Evolutionary conservation across 2,888 invertebrate species (phyloP), one percentile per base, ranked within the genome.

Genomic region (Cheilosia impressa): DNA sequence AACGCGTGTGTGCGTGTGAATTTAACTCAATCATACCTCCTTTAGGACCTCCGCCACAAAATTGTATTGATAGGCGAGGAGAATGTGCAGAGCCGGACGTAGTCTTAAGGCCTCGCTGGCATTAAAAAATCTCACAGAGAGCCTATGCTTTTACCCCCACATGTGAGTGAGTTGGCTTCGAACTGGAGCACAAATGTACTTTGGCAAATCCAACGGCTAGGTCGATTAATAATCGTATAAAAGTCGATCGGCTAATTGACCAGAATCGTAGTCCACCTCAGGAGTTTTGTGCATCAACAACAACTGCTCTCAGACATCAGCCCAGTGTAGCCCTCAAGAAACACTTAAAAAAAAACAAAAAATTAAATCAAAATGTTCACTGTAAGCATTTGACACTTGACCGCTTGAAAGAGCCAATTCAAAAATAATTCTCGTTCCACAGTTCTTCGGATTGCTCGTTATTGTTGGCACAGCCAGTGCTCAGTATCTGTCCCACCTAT

Each of bases 191-290:
- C 52, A 75, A 73, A 34, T 60, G 10, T 52, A 62, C 24, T 65
- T 52, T 27, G 66, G 66, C 41, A 4, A 66, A 72, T 50, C 73
- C 71, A 58, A 72, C 63, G 75, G 75, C 66, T 76, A 66, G 69
- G 71, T 76, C 76, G 65, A 13, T 45, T 76, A 65, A 73, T 80
- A 80, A 84, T 84, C 84, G 87, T 91, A 91, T 91, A 91, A 90
- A 91, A 91, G 91, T 89, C 89, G 89, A 88, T 88, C 89, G 87
- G 85, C 63, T 88, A 88, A 89, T 88, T 89, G 89, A 88, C 88
- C 88, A 90, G 88, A 89, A 89, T 89, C 90, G 90, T 91, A 91
- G 91, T 91, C 90, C 89, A 91, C 88, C 89, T 89, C 89, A 91
- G 90, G 89, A 91, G 90, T 88, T 88, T 87, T 89, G 88, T 88